Evolutionary conservation across 2,113 vertebrate genomes (phyloP).

Genomic region (Clarias macrocephalus): DNA sequence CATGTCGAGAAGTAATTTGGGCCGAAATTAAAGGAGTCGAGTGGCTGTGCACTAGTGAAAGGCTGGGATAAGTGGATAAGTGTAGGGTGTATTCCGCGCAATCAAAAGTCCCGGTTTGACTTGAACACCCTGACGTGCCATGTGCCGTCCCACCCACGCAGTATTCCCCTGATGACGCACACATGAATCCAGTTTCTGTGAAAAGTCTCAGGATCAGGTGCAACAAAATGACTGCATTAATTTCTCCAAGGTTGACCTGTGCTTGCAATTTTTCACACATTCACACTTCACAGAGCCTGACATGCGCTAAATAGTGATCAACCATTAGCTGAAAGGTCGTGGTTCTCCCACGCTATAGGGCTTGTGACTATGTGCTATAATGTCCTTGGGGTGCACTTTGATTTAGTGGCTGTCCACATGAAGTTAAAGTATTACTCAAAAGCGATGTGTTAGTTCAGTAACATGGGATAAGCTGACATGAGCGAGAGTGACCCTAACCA

Average conservation of each 20-base stretch:
- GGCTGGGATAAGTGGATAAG: too few relatives aligned
- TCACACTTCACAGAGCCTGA: not conserved
- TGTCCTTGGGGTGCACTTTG: not conserved
- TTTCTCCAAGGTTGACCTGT: not conserved
- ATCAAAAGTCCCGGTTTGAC: too few relatives aligned
- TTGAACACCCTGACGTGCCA: not conserved
- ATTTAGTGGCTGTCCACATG: constrained; percentile 9
- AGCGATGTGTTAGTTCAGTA: not conserved
- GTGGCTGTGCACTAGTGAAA: too few relatives aligned
- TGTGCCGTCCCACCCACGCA: not conserved
- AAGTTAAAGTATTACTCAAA: constrained; percentile 33
- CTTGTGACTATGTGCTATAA: not conserved
- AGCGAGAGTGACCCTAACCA: not conserved
- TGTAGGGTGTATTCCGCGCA: too few relatives aligned
- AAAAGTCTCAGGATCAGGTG: not conserved
- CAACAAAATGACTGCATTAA: not conserved
- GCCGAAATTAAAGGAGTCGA: too few relatives aligned
- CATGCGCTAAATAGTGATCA: constrained; percentile 7
- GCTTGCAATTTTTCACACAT: constrained; percentile 12
- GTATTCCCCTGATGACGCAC: constrained; percentile 30
- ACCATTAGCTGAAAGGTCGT: constrained; percentile 40
- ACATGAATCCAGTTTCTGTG: not conserved
- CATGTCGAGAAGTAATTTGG: too few relatives aligned
- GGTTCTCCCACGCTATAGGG: constrained; percentile 16
- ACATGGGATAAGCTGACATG: not conserved